Percentiles rank a stretch among this genome's conserved stretches.
These are phyloP conservation scores for Aphidius colemani DNA, from an alignment of 2,888 invertebrate species.

Conservation along the genomic window DNA sequence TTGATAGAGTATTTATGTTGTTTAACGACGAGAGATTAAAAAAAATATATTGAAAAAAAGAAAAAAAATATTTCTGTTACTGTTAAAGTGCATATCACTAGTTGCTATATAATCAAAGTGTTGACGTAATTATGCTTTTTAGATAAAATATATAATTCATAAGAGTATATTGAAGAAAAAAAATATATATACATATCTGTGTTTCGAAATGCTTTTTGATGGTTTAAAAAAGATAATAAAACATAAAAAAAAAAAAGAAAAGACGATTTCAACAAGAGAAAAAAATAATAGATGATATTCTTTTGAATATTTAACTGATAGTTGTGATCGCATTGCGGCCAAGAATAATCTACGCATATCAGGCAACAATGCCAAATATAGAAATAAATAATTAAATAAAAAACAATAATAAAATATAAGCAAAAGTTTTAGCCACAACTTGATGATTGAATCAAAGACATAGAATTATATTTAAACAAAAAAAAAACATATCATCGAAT, in stretches of 20 bases:
- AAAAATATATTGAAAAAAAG: background rate
- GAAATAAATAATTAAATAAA: background rate
- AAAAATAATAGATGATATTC: slow-evolving; percentile 2
- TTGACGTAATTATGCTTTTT: background rate
- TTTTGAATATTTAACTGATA: background rate
- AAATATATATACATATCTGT: background rate
- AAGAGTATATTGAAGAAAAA: background rate
- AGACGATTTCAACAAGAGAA: slow-evolving; percentile 1
- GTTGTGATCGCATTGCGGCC: slow-evolving; percentile 52
- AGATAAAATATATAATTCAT: background rate
- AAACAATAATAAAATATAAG: too few species aligned
- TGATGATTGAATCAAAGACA: background rate
- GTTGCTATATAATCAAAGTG: background rate
- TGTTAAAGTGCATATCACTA: slow-evolving; percentile 1
- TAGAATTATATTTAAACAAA: background rate
- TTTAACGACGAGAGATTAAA: background rate
- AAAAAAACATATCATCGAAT: background rate
- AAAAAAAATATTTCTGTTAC: slow-evolving; percentile 9
- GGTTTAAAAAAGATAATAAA: background rate
- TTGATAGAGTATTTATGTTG: too few species aligned
- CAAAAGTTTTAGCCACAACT: background rate
- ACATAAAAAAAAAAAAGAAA: slow-evolving; percentile 8
- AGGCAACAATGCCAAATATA: slow-evolving; percentile 40
- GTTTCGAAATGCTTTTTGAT: background rate
- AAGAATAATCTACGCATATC: slow-evolving; percentile 56